Evolutionary conservation across 35 echinoderm and acorn worm species (phyloP).

Genomic region (Heliocidaris erythrogramma): DNA sequence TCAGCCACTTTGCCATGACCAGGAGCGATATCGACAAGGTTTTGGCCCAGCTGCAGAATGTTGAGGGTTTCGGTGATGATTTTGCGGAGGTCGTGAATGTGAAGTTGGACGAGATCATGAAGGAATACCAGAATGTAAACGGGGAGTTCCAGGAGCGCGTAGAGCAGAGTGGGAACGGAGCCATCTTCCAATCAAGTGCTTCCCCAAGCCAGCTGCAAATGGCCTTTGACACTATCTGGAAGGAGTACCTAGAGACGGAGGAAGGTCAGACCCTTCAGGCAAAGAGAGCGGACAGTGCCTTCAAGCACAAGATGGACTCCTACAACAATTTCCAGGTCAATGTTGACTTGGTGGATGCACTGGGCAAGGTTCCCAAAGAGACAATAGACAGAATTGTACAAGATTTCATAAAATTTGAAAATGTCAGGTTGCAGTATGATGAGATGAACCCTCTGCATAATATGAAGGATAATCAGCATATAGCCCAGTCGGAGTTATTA

Average conservation of each 20-base stretch:
- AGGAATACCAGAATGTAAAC: conserved; percentile 25
- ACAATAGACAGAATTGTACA: neutral
- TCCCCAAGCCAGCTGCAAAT: conserved; percentile 44
- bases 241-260: conserved; percentile 53
- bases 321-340: conserved; percentile 48
- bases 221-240: conserved; percentile 57
- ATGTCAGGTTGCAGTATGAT: neutral
- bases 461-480: neutral
- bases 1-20: neutral
- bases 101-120: conserved; percentile 20
- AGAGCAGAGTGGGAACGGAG: neutral
- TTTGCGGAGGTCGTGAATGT: neutral
- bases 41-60: neutral
- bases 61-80: neutral
- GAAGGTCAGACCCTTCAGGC: conserved; percentile 55
- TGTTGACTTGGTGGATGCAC: neutral
- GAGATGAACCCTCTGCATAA: neutral
- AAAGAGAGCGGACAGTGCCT: conserved; percentile 29
- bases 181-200: conserved; percentile 12
- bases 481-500: neutral
- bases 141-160: neutral
- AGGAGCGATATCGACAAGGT: conserved; percentile 24
- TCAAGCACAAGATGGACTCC: conserved; percentile 51
- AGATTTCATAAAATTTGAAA: conserved; percentile 12
- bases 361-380: neutral